Evolutionary conservation across 64 coral and sea anemone genomes (phyloP).

Genomic region (Dendrophyllia cribrosa): DNA sequence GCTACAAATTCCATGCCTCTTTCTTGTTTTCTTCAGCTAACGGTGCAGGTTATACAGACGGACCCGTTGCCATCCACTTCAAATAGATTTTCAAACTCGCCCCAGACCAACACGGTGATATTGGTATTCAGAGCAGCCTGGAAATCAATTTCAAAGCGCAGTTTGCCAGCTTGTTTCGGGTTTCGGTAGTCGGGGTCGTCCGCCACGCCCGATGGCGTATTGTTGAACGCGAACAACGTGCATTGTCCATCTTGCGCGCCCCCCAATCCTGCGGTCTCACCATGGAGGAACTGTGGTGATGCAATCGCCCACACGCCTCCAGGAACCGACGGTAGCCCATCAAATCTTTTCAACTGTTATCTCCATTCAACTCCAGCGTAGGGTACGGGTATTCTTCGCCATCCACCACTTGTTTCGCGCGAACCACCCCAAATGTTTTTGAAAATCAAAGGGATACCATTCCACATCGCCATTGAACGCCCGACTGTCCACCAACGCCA

Average conservation of each 20-base stretch:
- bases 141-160: too few relatives aligned
- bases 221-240: constrained; percentile 66
- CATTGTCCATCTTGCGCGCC: neutral
- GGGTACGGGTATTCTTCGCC: constrained; percentile 38
- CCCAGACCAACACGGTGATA: too few relatives aligned
- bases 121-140: too few relatives aligned
- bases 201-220: neutral
- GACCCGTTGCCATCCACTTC: too few relatives aligned
- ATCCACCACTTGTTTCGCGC: constrained; percentile 16
- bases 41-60: too few relatives aligned
- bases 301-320: neutral
- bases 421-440: constrained; percentile 17
- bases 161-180: too few relatives aligned
- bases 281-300: constrained; percentile 26
- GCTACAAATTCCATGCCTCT: too few relatives aligned
- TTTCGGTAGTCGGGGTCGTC: too few relatives aligned
- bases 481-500: constrained; percentile 1
- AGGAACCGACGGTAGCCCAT: constrained; percentile 44
- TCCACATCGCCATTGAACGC: neutral
- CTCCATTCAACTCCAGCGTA: constrained; percentile 14
- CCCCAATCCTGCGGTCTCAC: constrained; percentile 27
- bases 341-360: constrained; percentile 18
- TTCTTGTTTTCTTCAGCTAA: too few relatives aligned
- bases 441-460: constrained; percentile 38
- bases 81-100: too few relatives aligned